Conservation (phyloP, 2,888 invertebrate species). For the Odontothrips loti region DNA sequence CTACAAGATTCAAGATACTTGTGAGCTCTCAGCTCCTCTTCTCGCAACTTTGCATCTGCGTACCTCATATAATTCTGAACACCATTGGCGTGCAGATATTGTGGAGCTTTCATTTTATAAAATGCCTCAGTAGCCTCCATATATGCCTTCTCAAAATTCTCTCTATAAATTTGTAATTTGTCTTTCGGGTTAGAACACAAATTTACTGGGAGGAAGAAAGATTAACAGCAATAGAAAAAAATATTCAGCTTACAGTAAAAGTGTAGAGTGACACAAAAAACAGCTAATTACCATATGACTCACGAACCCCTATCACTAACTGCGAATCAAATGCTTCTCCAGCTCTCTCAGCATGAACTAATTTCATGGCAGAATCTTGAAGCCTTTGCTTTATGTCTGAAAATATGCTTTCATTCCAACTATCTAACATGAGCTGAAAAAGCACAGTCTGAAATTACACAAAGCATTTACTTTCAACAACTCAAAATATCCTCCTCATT, state of each 20-base stretch:
- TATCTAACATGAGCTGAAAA: constrained; percentile 88
- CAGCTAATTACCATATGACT: constrained; percentile 77
- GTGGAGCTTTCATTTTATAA: constrained; percentile 85
- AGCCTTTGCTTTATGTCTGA: constrained; percentile 87
- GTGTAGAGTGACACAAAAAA: constrained; percentile 31
- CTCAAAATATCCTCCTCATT: neutral
- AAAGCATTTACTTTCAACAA: constrained; percentile 8
- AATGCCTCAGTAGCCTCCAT: constrained; percentile 91
- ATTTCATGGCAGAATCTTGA: constrained; percentile 94
- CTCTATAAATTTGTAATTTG: constrained; percentile 90
- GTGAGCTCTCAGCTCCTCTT: constrained; percentile 90
- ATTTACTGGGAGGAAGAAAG: constrained; percentile 63
- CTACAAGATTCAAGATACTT: constrained; percentile 89
- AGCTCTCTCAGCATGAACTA: constrained; percentile 93
- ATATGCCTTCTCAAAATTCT: constrained; percentile 95
- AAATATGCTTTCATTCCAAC: constrained; percentile 98
- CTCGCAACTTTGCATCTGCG: constrained; percentile 88
- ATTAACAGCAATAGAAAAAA: constrained; percentile 30
- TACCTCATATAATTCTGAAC: constrained; percentile 97
- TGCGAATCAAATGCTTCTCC: constrained; percentile 98
- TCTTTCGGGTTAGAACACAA: constrained; percentile 90
- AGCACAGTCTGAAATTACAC: constrained; percentile 28
- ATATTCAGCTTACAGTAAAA: constrained; percentile 14
- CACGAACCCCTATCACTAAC: constrained; percentile 93
- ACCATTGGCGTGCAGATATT: constrained; percentile 83